phyloP scores from a whole-genome alignment of 2,113 vertebrate genomes.

The Aramus guarauna region DNA sequence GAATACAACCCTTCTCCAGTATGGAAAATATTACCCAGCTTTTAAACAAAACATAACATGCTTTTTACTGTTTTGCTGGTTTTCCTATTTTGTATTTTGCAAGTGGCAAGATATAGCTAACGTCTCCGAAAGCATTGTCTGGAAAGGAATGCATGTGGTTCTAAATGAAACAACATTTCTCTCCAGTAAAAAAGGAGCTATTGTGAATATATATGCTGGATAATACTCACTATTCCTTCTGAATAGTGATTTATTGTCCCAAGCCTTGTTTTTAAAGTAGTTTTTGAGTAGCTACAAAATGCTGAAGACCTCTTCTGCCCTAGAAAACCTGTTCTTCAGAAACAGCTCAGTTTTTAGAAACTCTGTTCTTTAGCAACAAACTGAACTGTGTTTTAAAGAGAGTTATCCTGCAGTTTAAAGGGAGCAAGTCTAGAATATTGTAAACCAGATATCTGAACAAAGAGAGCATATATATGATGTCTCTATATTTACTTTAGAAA shows the following conservation, averaged over 20 bases:
- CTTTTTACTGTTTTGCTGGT: background rate
- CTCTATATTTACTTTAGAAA: background rate
- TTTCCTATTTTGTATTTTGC: background rate
- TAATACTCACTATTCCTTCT: background rate
- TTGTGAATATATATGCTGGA: background rate
- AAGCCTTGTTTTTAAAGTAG: background rate
- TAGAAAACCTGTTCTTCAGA: background rate
- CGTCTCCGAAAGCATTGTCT: background rate
- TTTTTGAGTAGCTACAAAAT: background rate
- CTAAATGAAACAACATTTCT: background rate
- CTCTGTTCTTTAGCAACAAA: background rate
- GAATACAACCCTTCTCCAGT: background rate
- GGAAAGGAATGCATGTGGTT: background rate
- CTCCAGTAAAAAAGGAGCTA: background rate
- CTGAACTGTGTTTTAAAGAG: background rate
- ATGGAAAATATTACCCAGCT: background rate
- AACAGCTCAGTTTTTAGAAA: background rate
- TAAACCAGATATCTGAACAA: background rate
- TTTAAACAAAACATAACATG: background rate
- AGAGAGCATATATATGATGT: background rate
- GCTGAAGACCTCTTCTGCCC: background rate
- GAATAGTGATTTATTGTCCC: background rate
- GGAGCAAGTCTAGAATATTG: background rate
- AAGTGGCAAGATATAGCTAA: background rate
- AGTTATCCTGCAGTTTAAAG: background rate